phyloP scores from a whole-genome alignment of 2,888 invertebrate genomes.

The Sinohyriopsis cumingii region DNA sequence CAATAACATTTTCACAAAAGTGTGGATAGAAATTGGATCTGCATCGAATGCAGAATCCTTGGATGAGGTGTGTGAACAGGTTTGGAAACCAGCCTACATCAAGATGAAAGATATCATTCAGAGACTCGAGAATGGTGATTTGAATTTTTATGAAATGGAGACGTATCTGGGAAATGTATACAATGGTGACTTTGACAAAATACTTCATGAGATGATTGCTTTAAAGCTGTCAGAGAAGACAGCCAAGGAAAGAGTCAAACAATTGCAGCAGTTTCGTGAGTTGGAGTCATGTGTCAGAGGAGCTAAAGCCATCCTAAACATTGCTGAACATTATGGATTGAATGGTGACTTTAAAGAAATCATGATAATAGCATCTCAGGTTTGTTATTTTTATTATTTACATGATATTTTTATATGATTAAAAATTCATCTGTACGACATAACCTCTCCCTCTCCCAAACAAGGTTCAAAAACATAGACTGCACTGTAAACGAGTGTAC shows the following conservation, averaged over 20 bases:
- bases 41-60: too few species aligned
- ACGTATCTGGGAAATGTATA: constrained; percentile 1
- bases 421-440: too few species aligned
- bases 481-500: too few species aligned
- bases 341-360: constrained; percentile 6
- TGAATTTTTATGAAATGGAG: constrained; percentile 6
- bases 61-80: too few species aligned
- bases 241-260: neutral
- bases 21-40: too few species aligned
- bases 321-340: neutral
- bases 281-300: neutral
- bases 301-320: neutral
- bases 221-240: neutral
- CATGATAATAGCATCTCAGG: too few species aligned
- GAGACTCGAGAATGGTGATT: constrained; percentile 2
- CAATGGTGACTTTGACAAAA: constrained; percentile 4
- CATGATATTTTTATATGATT: too few species aligned
- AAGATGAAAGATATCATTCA: constrained; percentile 3
- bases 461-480: too few species aligned
- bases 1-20: too few species aligned
- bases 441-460: too few species aligned
- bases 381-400: too few species aligned
- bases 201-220: neutral
- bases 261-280: neutral
- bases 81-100: neutral